Evolutionary conservation across 2,113 vertebrate genomes (phyloP).

Genomic region (Circaetus gallicus): DNA sequence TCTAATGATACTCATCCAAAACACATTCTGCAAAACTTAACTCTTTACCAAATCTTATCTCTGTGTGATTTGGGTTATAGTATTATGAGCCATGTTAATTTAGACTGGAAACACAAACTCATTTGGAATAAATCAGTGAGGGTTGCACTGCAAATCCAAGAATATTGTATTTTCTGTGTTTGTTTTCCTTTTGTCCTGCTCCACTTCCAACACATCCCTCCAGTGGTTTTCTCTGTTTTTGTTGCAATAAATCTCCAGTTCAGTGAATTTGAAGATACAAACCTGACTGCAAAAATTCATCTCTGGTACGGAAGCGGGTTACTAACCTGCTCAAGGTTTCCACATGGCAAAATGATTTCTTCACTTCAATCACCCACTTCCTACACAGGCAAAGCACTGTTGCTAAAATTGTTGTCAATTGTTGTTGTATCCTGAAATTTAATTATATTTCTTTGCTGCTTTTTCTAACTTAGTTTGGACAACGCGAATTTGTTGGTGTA

Average conservation of each 20-base stretch:
- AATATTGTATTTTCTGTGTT: background rate
- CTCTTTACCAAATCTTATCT: background rate
- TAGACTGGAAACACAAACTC: background rate
- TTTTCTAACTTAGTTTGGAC: background rate
- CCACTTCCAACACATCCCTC: background rate
- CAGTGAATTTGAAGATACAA: background rate
- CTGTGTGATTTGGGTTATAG: background rate
- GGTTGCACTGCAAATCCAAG: background rate
- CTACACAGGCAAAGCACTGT: background rate
- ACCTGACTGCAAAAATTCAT: background rate
- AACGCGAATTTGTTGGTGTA: background rate
- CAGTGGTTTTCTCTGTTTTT: background rate
- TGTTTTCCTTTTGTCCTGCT: slow-evolving; percentile 3
- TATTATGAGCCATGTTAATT: background rate
- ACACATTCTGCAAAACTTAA: background rate
- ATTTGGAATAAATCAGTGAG: background rate
- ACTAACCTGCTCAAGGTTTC: background rate
- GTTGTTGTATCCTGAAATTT: background rate
- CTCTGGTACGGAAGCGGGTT: background rate
- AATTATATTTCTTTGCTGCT: background rate
- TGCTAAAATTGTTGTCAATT: background rate
- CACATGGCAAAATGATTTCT: background rate
- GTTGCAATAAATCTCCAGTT: slow-evolving; percentile 1
- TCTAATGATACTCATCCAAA: background rate
- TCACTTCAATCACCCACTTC: background rate